These are phyloP conservation scores for Sycobia sp. DNA, from an alignment of 1,140 invertebrate genomes.

Conservation along the genomic window DNA sequence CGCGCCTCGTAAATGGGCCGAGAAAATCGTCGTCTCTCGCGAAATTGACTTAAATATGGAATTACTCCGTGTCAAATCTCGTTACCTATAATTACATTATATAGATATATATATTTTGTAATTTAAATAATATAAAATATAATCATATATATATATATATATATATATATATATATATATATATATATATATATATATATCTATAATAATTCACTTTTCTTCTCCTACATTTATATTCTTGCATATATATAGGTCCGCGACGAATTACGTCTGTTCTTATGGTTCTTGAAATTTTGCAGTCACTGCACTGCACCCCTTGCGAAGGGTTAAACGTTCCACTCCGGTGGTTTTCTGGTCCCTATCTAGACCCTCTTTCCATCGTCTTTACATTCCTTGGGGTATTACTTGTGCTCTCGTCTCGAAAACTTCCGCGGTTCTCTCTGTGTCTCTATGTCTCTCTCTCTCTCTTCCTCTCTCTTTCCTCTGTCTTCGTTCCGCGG, in stretches of 20 bases:
- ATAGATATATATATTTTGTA: no score
- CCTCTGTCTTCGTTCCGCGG: neutral
- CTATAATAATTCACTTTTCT: no score
- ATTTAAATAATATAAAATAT: no score
- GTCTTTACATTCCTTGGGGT: slow-evolving; percentile 60
- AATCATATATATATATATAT: no score
- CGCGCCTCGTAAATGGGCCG: neutral
- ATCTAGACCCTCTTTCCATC: slow-evolving; percentile 60
- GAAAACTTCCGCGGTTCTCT: neutral
- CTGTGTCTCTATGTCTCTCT: neutral
- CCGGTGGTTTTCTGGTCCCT: slow-evolving; percentile 8
- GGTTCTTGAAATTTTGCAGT: no score
- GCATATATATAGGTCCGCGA: no score
- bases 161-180: no score
- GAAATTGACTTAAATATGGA: slow-evolving; percentile 28
- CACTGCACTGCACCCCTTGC: no score
- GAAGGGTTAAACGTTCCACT: slow-evolving; percentile 6
- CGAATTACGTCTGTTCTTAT: slow-evolving; percentile 25
- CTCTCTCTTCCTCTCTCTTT: neutral
- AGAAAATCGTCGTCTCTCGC: no score
- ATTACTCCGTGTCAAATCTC: slow-evolving; percentile 18
- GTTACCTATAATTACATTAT: no score
- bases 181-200: no score
- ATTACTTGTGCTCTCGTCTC: slow-evolving; percentile 46
- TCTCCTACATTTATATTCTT: slow-evolving; percentile 10